Conservation (phyloP, 1,140 invertebrate genomes). For the Micrasema minimum region DNA sequence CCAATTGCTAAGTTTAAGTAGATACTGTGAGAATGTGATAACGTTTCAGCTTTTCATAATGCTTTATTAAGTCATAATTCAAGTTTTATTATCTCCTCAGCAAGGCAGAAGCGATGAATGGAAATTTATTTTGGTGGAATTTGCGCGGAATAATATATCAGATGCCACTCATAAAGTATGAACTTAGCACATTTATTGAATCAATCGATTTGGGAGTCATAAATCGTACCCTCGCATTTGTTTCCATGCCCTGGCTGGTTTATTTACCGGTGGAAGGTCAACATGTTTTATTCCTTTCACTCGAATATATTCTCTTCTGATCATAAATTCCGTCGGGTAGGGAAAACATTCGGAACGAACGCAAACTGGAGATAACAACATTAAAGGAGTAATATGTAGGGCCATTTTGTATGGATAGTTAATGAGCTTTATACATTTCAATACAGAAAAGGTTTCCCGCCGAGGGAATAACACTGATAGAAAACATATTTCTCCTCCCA, state of each 20-base stretch:
- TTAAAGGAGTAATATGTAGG: slow-evolving; percentile 29
- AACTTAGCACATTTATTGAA: slow-evolving; percentile 47
- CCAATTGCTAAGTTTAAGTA: too few relatives aligned
- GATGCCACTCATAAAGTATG: slow-evolving; percentile 39
- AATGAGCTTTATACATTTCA: slow-evolving; percentile 27
- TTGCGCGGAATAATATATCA: slow-evolving; percentile 35
- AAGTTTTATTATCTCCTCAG: slow-evolving; percentile 19
- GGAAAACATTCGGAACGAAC: slow-evolving; percentile 1
- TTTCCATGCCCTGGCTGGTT: slow-evolving; percentile 40
- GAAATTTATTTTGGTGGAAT: slow-evolving; percentile 27
- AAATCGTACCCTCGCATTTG: slow-evolving; percentile 46
- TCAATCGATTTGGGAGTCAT: slow-evolving; percentile 43
- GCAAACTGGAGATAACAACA: slow-evolving; percentile 30
- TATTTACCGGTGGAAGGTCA: slow-evolving; percentile 46
- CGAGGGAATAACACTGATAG: slow-evolving; percentile 19
- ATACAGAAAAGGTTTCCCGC: slow-evolving; percentile 2
- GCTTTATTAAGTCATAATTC: slow-evolving; percentile 24
- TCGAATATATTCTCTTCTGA: slow-evolving; percentile 32
- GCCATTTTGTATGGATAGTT: slow-evolving; percentile 30
- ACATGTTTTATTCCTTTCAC: slow-evolving; percentile 44
- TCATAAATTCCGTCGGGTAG: slow-evolving; percentile 35
- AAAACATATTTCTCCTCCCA: background rate
- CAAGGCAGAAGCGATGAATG: slow-evolving; percentile 8
- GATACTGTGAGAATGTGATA: background rate
- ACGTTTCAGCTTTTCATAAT: slow-evolving; percentile 17